These are phyloP conservation scores for Clanis bilineata DNA, from an alignment of 2,888 invertebrate genomes.

Conservation along the genomic window DNA sequence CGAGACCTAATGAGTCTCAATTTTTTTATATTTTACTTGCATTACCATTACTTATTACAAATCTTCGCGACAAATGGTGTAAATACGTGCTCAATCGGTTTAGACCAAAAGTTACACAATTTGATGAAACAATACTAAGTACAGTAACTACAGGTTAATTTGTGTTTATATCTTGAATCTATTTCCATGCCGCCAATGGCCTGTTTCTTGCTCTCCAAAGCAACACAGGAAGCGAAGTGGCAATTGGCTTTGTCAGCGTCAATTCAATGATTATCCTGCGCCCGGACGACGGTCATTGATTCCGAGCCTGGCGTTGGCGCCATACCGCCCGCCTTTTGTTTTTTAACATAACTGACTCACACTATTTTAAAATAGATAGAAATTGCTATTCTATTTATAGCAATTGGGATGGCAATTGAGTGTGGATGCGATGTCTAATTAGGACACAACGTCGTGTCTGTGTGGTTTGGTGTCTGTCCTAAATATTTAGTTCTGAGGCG, in stretches of 20 bases:
- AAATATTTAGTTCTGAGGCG: neutral
- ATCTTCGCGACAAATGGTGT: too few species aligned
- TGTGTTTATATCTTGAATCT: neutral
- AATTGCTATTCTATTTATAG: constrained; percentile 17
- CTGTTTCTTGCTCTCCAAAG: constrained; percentile 37
- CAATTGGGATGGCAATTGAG: constrained; percentile 3
- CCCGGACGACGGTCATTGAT: constrained; percentile 79
- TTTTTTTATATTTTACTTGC: too few species aligned
- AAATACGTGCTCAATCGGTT: too few species aligned
- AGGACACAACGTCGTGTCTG: neutral
- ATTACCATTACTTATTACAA: too few species aligned
- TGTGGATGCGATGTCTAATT: constrained; percentile 8
- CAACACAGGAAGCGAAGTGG: constrained; percentile 71
- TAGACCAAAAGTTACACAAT: too few species aligned
- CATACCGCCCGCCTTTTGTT: constrained; percentile 57
- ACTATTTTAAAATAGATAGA: constrained; percentile 20
- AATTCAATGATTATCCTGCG: constrained; percentile 69
- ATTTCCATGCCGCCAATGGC: constrained; percentile 25
- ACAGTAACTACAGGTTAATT: too few species aligned
- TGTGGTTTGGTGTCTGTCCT: neutral
- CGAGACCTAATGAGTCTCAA: too few species aligned
- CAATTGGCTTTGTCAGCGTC: constrained; percentile 76
- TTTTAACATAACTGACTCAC: constrained; percentile 49
- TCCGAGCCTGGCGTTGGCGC: constrained; percentile 67
- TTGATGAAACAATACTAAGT: too few species aligned